These are phyloP conservation scores for Tokudaia tokunoshimensis DNA, from an alignment of 2,797 vertebrate genomes.

Conservation along the genomic window DNA sequence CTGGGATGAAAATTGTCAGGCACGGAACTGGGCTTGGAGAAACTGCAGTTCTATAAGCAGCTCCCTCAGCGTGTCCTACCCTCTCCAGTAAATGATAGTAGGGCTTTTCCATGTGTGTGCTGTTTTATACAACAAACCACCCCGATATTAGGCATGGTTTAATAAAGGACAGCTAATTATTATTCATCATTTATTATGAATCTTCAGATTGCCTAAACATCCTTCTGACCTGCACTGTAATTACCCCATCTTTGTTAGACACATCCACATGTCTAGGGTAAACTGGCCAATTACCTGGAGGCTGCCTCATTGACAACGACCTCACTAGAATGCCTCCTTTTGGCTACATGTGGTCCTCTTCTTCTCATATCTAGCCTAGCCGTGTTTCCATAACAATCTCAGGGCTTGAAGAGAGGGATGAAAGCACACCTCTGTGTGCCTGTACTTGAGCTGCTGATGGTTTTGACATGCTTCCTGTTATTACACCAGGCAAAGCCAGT, in stretches of 20 bases:
- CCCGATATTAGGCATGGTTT: not conserved
- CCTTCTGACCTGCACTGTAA: not conserved
- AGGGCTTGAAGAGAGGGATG: not conserved
- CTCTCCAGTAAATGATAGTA: not conserved
- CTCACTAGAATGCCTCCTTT: not conserved
- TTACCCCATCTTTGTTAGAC: not conserved
- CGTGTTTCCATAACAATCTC: not conserved
- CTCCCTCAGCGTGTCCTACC: not conserved
- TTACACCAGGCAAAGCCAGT: not conserved
- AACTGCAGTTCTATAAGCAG: not conserved
- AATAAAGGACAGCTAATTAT: not conserved
- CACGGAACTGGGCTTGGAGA: not conserved
- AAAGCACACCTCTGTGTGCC: not conserved
- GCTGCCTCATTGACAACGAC: not conserved
- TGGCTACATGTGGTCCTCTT: not conserved
- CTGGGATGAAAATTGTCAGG: not conserved
- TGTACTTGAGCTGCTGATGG: not conserved
- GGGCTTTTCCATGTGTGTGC: not conserved
- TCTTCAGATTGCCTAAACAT: not conserved
- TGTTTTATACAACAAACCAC: not conserved
- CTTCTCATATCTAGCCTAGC: not conserved
- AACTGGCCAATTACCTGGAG: not conserved
- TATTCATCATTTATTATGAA: not conserved
- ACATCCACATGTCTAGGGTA: not conserved
- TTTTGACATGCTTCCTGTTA: not conserved